These are phyloP conservation scores for Eristalis tenax DNA, from an alignment of 2,888 invertebrate genomes.

Conservation along the genomic window DNA sequence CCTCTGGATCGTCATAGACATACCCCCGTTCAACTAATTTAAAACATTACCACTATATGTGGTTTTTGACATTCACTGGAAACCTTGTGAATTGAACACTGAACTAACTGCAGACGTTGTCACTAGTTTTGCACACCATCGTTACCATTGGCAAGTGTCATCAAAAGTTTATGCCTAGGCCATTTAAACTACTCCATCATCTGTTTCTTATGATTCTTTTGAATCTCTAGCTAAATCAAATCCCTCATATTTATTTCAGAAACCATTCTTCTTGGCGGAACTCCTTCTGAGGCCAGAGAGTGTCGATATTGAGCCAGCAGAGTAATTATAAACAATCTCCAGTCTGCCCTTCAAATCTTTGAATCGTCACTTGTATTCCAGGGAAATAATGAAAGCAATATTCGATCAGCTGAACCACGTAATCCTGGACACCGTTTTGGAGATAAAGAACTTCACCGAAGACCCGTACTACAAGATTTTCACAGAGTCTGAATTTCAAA, in stretches of 20 bases:
- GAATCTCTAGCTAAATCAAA: background rate
- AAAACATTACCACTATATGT: no score
- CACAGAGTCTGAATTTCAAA: conserved; percentile 83
- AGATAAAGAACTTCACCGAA: conserved; percentile 87
- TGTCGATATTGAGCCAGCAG: conserved; percentile 82
- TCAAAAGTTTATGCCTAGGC: no score
- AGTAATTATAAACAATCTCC: conserved; percentile 77
- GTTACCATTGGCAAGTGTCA: no score
- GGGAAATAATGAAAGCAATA: conserved; percentile 75
- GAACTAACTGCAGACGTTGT: no score
- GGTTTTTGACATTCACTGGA: no score
- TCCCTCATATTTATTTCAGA: conserved; percentile 55
- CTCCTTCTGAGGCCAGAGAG: conserved; percentile 83
- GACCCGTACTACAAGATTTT: conserved; percentile 88
- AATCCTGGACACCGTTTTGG: conserved; percentile 84
- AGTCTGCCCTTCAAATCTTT: no score
- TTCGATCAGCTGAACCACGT: conserved; percentile 76
- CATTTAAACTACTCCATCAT: no score
- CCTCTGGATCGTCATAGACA: no score
- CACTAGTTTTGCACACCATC: no score
- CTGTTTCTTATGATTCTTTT: no score
- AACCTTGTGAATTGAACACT: no score
- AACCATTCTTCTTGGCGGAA: conserved; percentile 83
- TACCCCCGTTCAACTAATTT: no score
- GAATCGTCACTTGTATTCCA: conserved; percentile 25